These are phyloP conservation scores for Aleiodes sp. DNA, from an alignment of 1,140 invertebrate genomes.

Conservation along the genomic window DNA sequence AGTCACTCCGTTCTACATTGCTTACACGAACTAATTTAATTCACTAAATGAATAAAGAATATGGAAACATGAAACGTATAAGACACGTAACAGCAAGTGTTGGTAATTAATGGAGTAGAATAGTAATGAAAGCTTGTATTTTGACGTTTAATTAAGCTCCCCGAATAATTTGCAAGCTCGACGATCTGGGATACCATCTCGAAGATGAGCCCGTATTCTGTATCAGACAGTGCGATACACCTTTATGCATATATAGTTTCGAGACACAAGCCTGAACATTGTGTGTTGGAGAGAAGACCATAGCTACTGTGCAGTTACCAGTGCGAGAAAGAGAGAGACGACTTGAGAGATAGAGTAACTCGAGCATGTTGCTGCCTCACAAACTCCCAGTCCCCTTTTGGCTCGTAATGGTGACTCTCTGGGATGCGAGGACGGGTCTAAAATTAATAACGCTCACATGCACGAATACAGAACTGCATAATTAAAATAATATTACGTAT, in stretches of 20 bases:
- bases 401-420: too few species aligned
- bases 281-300: too few species aligned
- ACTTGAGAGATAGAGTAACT: not conserved
- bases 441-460: slow-evolving; percentile 21
- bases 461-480: slow-evolving; percentile 12
- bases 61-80: too few species aligned
- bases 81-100: too few species aligned
- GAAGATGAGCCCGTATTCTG: not conserved
- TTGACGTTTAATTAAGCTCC: not conserved
- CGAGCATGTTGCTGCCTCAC: not conserved
- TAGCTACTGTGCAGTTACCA: too few species aligned
- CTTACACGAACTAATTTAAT: too few species aligned
- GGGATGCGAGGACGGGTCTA: not conserved
- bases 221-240: not conserved
- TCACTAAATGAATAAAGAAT: too few species aligned
- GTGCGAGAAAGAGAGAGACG: not conserved
- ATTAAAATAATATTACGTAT: slow-evolving; percentile 20
- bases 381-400: too few species aligned
- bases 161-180: not conserved
- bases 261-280: too few species aligned
- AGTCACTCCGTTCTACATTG: too few species aligned
- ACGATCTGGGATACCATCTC: not conserved
- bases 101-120: too few species aligned
- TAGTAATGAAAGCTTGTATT: not conserved
- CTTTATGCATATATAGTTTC: not conserved